These are phyloP conservation scores for Colinus virginianus DNA, from an alignment of 2,113 vertebrate genomes.

Conservation along the genomic window DNA sequence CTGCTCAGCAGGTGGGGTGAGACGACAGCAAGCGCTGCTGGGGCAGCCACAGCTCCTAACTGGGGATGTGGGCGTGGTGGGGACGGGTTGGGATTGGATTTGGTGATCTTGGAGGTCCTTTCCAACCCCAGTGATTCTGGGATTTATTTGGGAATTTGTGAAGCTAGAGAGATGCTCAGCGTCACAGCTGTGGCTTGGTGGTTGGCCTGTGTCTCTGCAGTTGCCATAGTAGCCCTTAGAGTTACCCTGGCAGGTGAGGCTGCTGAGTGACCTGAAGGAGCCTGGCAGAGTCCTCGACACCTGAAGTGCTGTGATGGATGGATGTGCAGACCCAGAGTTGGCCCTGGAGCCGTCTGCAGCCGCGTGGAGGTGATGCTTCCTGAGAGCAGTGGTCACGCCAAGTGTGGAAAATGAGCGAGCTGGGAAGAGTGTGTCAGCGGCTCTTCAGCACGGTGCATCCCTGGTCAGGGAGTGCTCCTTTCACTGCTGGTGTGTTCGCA, in stretches of 20 bases:
- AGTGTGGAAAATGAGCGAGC: background rate
- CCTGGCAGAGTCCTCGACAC: background rate
- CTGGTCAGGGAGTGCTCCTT: background rate
- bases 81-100: background rate
- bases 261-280: background rate
- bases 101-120: background rate
- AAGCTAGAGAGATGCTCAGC: background rate
- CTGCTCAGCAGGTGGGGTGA: background rate
- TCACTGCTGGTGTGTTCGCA: background rate
- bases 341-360: background rate
- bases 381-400: background rate
- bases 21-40: background rate
- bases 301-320: background rate
- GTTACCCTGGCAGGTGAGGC: background rate
- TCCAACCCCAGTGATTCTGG: background rate
- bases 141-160: background rate
- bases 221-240: background rate
- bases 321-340: background rate
- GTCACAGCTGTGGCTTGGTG: background rate
- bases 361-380: accelerated
- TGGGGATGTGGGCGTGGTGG: background rate
- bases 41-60: accelerated
- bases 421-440: background rate
- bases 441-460: too few relatives aligned
- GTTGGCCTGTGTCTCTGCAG: accelerated